phyloP scores from a whole-genome alignment of 92 coral and sea anemone genomes.

The Siderastrea radians region DNA sequence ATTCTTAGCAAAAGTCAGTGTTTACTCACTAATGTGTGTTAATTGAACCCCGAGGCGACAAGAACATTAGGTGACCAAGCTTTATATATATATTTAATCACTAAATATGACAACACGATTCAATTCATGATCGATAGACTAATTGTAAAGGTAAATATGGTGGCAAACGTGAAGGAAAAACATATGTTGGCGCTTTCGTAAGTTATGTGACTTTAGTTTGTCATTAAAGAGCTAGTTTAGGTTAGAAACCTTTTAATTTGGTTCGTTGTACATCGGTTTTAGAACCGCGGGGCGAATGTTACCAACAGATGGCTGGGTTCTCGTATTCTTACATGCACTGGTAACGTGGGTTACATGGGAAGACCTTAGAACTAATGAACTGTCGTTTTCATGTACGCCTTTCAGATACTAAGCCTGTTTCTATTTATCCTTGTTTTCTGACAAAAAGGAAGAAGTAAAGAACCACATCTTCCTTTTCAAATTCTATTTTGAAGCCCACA shows the following conservation, averaged over 20 bases:
- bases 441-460: neutral
- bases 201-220: neutral
- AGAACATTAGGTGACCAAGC: constrained; percentile 47
- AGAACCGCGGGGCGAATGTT: neutral
- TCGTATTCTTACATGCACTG: neutral
- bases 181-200: constrained; percentile 8
- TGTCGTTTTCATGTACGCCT: neutral
- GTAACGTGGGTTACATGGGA: constrained; percentile 12
- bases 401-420: neutral
- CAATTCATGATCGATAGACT: constrained; percentile 20
- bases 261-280: neutral
- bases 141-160: constrained; percentile 15
- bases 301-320: constrained; percentile 21
- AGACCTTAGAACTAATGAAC: constrained; percentile 4
- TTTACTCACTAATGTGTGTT: constrained; percentile 51
- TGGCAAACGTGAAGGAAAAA: neutral
- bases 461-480: neutral
- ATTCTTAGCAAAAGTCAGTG: constrained; percentile 33
- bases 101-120: constrained; percentile 37
- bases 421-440: neutral
- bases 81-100: constrained; percentile 39
- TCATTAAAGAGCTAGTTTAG: neutral
- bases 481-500: neutral
- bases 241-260: neutral
- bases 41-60: constrained; percentile 53